Conservation (phyloP, 2,888 invertebrate species). For the Diloba caeruleocephala region DNA sequence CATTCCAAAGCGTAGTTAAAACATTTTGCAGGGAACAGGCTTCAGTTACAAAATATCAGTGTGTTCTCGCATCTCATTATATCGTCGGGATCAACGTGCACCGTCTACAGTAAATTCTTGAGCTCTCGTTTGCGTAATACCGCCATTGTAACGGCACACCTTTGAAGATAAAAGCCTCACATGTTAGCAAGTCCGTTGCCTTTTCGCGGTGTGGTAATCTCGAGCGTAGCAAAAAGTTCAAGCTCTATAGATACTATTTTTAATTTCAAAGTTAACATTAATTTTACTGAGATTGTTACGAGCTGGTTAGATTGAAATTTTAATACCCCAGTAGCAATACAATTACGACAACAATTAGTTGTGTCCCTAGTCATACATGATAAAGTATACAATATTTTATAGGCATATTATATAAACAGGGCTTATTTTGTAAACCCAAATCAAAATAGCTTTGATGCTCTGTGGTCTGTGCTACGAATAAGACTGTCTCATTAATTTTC, state of each 20-base stretch:
- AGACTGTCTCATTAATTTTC: slow-evolving; percentile 28
- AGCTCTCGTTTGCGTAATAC: slow-evolving; percentile 76
- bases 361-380: slow-evolving; percentile 9
- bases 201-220: slow-evolving; percentile 71
- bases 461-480: slow-evolving; percentile 12
- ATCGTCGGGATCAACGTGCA: slow-evolving; percentile 61
- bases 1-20: slow-evolving; percentile 19
- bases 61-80: slow-evolving; percentile 78
- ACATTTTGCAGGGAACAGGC: slow-evolving; percentile 39
- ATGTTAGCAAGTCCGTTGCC: slow-evolving; percentile 65
- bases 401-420: slow-evolving; percentile 6
- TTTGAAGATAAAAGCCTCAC: slow-evolving; percentile 77
- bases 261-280: slow-evolving; percentile 49
- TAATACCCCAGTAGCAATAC: slow-evolving; percentile 18
- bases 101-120: slow-evolving; percentile 70
- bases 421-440: slow-evolving; percentile 20
- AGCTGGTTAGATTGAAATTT: slow-evolving; percentile 31
- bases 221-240: slow-evolving; percentile 42
- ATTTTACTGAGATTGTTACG: slow-evolving; percentile 29
- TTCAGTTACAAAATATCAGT: slow-evolving; percentile 61
- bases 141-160: slow-evolving; percentile 77
- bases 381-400: slow-evolving; percentile 4
- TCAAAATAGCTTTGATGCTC: slow-evolving; percentile 27
- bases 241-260: slow-evolving; percentile 42
- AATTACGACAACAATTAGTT: slow-evolving; percentile 25